Percentiles rank a stretch among this genome's conserved stretches.
These are phyloP conservation scores for Venusia cambrica DNA, from an alignment of 2,888 invertebrate genomes.

Conservation along the genomic window DNA sequence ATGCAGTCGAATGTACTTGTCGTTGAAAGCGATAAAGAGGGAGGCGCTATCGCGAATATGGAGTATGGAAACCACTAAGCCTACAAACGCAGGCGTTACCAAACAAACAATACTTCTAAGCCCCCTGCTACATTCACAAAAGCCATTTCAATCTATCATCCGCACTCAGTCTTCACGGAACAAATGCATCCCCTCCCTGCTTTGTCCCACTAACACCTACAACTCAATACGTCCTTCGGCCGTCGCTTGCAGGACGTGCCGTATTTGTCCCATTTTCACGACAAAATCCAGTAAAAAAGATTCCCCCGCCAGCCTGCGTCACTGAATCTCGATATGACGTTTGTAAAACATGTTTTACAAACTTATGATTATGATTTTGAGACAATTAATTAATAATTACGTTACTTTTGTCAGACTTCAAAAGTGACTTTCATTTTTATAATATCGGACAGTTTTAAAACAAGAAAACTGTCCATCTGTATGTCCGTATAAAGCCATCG, in stretches of 20 bases:
- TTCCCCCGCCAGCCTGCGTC: conserved; percentile 26
- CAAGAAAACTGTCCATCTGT: too few species aligned
- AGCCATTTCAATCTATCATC: conserved; percentile 22
- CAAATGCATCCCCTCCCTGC: conserved; percentile 19
- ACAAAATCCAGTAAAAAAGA: conserved; percentile 38
- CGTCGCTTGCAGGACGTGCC: conserved; percentile 37
- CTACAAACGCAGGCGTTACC: not conserved
- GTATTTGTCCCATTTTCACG: conserved; percentile 41
- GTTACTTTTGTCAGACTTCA: too few species aligned
- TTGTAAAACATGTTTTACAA: too few species aligned
- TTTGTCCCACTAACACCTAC: conserved; percentile 27
- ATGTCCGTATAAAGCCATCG: too few species aligned
- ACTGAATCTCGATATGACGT: not conserved
- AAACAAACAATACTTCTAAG: conserved; percentile 7
- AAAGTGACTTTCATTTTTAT: too few species aligned
- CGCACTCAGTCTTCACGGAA: conserved; percentile 14
- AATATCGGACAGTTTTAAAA: too few species aligned
- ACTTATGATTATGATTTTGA: too few species aligned
- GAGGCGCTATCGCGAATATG: too few species aligned
- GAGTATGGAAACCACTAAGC: too few species aligned
- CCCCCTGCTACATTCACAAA: conserved; percentile 8
- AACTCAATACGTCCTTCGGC: conserved; percentile 27
- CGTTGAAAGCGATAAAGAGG: too few species aligned
- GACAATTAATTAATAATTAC: too few species aligned
- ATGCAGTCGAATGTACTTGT: too few species aligned